Base-by-base conservation (phyloP, 2,797 vertebrate genomes). In the Oceanodroma leucorhoa region DNA sequence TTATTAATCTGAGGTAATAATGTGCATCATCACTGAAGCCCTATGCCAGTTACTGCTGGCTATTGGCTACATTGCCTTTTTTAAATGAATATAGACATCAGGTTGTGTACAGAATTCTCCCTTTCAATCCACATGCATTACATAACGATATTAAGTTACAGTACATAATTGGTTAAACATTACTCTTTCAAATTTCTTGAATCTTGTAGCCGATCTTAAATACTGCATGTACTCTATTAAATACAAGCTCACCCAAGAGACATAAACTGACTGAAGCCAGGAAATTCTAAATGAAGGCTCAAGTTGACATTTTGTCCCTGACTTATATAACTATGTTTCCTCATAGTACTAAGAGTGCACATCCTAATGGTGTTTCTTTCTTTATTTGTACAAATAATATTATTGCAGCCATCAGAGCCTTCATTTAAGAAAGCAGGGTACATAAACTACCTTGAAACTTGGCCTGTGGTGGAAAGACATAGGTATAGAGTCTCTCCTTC, bases 261-360 rank as follows among this genome's bases (percentile, higher is more conserved):
- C 32, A n/a, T 32, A 60, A 80, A 19, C 58, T 86, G 53, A 88
- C 50, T 73, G 67, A 94, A 81, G 72, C 46, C 58, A 96, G 53
- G 66, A 97, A 97, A 96, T 95, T 92, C 36, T 87, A 66, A 89
- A n/a, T 16, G 71, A 79, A 95, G 36, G 29, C 54, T 94, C 55
- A 91, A 85, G 36, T 36, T 95, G 66, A 70, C 62, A 82, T 85
- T 93, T 86, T 88, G 58, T 72, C 69, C 54, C 77, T 70, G 79
- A 85, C 23, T 92, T 82, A 60, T 12, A 53, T 54, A 87, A 61
- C 69, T 66, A 1, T 82, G 48, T 87, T 71, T 93, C 61, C 51
- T 83, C 60, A 45, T 41, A 75, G 53, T 80, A 40, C 64, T 55
- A 75, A 88, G 41, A 55, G 21, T 81, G 60, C 17, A 58, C 8